phyloP scores from a whole-genome alignment of 2,888 invertebrate species.

The Apamea monoglypha region DNA sequence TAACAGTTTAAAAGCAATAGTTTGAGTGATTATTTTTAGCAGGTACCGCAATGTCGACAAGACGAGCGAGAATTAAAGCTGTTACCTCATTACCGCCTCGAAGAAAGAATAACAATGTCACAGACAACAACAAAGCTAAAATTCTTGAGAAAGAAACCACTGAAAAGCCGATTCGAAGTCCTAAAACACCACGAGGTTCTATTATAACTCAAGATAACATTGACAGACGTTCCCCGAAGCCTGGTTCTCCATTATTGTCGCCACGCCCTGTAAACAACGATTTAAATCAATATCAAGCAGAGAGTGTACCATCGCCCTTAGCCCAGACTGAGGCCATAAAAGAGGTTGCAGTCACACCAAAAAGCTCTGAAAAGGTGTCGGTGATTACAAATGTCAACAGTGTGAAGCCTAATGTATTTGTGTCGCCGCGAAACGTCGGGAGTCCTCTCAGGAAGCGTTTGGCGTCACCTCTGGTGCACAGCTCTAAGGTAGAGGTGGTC shows the following conservation, averaged over 20 bases:
- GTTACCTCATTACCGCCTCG: constrained; percentile 92
- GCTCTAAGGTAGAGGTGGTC: constrained; percentile 67
- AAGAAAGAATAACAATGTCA: constrained; percentile 80
- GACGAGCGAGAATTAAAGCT: constrained; percentile 94
- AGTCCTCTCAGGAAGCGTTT: constrained; percentile 69
- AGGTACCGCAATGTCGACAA: constrained; percentile 88
- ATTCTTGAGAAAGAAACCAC: constrained; percentile 66
- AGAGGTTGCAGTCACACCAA: constrained; percentile 60
- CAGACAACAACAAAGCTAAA: constrained; percentile 72
- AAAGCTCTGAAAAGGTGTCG: constrained; percentile 69
- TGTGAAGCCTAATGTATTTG: constrained; percentile 70
- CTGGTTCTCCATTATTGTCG: constrained; percentile 63
- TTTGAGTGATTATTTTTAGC: neutral
- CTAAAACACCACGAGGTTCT: constrained; percentile 69
- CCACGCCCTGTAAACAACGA: constrained; percentile 58
- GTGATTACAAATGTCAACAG: constrained; percentile 70
- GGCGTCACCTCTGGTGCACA: constrained; percentile 69
- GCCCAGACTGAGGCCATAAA: constrained; percentile 46
- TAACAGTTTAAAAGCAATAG: neutral
- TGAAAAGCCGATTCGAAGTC: constrained; percentile 73
- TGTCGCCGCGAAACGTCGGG: constrained; percentile 73
- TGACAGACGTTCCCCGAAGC: constrained; percentile 54
- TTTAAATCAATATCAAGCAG: constrained; percentile 45
- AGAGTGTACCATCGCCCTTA: constrained; percentile 57
- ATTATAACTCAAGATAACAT: constrained; percentile 64